phyloP scores from a whole-genome alignment of 1,140 invertebrate genomes.

The Ptiloglossa arizonensis region DNA sequence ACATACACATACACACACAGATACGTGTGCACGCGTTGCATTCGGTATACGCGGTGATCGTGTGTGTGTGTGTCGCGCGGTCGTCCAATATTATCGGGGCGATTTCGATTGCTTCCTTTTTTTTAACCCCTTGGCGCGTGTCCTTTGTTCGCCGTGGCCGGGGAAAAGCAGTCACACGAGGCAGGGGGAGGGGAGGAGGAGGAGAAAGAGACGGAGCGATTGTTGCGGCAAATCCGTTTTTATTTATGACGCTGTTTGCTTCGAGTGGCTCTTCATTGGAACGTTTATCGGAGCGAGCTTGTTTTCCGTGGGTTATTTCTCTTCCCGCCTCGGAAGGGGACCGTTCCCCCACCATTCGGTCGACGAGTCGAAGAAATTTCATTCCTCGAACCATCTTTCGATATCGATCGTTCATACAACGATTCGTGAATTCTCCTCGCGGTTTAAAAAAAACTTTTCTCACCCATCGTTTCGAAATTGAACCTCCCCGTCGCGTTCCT shows the following conservation, averaged over 20 bases:
- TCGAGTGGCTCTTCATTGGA: slow-evolving; percentile 21
- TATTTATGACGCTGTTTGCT: slow-evolving; percentile 39
- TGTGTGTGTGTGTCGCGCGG: slow-evolving; percentile 33
- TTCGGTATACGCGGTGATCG: too few species aligned
- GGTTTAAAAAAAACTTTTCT: too few species aligned
- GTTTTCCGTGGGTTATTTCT: slow-evolving; percentile 1
- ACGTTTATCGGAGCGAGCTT: slow-evolving; percentile 26
- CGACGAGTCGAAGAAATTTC: neutral
- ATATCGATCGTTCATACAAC: too few species aligned
- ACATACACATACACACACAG: neutral
- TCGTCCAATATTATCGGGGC: slow-evolving; percentile 33
- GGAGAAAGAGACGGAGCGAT: neutral
- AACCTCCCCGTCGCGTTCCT: too few species aligned
- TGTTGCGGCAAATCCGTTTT: slow-evolving; percentile 17
- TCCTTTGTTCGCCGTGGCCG: slow-evolving; percentile 22
- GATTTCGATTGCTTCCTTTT: slow-evolving; percentile 55
- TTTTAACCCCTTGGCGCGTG: slow-evolving; percentile 15
- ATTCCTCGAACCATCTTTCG: too few species aligned
- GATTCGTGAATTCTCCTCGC: too few species aligned
- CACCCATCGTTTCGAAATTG: too few species aligned
- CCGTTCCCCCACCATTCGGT: too few species aligned
- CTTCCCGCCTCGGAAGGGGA: neutral
- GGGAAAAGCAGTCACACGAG: slow-evolving; percentile 3
- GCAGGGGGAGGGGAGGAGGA: too few species aligned
- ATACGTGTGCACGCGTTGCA: slow-evolving; percentile 31